Base-by-base conservation (phyloP, 2,113 vertebrate genomes). In the Symphodus melops region DNA sequence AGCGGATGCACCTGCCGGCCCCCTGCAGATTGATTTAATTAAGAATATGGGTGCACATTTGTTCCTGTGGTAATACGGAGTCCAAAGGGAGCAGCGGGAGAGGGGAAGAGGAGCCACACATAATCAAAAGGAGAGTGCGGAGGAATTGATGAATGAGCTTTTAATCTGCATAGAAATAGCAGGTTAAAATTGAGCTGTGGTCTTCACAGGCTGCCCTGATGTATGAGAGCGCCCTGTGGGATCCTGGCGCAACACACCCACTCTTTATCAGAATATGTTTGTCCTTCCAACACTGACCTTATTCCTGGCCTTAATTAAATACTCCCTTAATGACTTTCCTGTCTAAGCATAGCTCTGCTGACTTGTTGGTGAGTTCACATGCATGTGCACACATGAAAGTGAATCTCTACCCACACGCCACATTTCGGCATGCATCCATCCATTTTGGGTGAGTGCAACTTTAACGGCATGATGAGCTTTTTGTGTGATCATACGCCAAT, bases 231-330 rank as follows among this genome's bases (percentile, higher is more conserved):
- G 62, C 67, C 28, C 28, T 52, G 53, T 77, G 84, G 86, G 86
- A 90, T 81, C 79, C 63, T 77, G 4, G 46, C 78, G 78, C 84
- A 67, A 81, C 86, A 73, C 86, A 86, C 79, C 75, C 71, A 62
- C 80, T 58, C 75, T 91, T 93, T 91, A 92, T 94, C 91, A 90
- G 86, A 91, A 89, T 91, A 91, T 89, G 90, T 93, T 93, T 94
- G 93, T 94, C 93, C 94, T 94, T 94, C 91, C 83, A 87, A 84
- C 44, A 23, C 73, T 92, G 93, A 94, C 94, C 93, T 94, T 92
- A 91, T 92, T 94, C 87, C 84, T 69, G 66, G 75, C 85, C 87
- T 91, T 93, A 94, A 94, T 95, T 93, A 94, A 94, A 93, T 78
- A 76, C 75, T 87, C 80, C 83, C 85, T 89, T 93, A 93, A 94